These are phyloP conservation scores for Progne subis DNA, from an alignment of 2,113 vertebrate species.

Conservation along the genomic window DNA sequence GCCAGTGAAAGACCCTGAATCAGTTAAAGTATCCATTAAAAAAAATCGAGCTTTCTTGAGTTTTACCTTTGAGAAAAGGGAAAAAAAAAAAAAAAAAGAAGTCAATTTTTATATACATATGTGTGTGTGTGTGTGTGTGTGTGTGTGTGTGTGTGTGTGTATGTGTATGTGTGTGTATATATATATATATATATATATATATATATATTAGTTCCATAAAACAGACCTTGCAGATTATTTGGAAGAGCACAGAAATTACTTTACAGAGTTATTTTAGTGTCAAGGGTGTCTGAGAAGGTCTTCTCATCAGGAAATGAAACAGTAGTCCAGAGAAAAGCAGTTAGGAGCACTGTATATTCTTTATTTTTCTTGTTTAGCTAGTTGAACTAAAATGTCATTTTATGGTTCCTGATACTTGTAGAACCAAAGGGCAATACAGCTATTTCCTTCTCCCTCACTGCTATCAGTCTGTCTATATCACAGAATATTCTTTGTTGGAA, in stretches of 20 bases:
- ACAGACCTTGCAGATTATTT: neutral
- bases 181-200: too few relatives aligned
- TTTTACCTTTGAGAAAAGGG: neutral
- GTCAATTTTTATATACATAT: neutral
- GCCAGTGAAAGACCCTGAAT: neutral
- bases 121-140: too few relatives aligned
- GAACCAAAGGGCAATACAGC: neutral
- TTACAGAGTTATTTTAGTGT: neutral
- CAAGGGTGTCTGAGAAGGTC: neutral
- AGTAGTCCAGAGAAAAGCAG: neutral
- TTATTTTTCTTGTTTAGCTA: neutral
- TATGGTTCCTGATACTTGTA: neutral
- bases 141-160: too few relatives aligned
- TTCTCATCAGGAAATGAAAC: neutral
- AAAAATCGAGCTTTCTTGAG: neutral
- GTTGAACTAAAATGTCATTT: neutral
- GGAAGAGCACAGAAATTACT: conserved; percentile 12
- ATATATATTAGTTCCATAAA: neutral
- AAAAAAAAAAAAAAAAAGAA: neutral
- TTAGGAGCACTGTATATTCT: neutral
- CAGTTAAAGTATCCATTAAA: neutral
- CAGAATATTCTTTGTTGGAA: neutral
- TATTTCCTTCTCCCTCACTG: neutral
- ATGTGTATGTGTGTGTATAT: too few relatives aligned
- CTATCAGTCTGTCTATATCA: neutral